These are phyloP conservation scores for Callipepla squamata DNA, from an alignment of 2,113 vertebrate species.

Conservation along the genomic window DNA sequence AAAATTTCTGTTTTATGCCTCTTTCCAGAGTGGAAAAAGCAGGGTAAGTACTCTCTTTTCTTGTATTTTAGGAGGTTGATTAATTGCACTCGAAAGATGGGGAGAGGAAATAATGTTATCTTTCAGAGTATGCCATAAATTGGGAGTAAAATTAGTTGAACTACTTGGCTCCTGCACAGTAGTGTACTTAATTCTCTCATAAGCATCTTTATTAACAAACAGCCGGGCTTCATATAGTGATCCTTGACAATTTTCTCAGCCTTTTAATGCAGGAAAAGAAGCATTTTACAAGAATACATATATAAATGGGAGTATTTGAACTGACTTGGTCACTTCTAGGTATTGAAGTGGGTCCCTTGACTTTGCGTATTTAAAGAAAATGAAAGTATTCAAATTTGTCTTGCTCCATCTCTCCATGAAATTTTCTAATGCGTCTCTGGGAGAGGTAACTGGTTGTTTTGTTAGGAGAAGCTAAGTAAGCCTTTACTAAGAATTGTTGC, in stretches of 20 bases:
- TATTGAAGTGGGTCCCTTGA: background rate
- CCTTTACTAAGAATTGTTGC: background rate
- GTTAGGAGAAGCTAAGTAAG: background rate
- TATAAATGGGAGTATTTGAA: background rate
- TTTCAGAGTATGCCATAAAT: background rate
- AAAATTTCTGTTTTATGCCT: background rate
- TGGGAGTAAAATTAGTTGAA: background rate
- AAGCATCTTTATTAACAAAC: background rate
- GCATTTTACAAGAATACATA: background rate
- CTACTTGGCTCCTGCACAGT: background rate
- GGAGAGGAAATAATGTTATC: background rate
- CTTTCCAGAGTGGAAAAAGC: background rate
- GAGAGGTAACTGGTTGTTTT: background rate
- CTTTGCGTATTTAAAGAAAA: background rate
- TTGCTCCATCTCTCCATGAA: background rate
- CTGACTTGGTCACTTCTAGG: background rate
- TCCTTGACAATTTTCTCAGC: background rate
- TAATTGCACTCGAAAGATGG: background rate
- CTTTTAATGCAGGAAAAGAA: background rate
- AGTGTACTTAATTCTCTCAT: background rate
- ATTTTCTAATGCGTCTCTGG: background rate
- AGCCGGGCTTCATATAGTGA: background rate
- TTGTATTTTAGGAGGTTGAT: background rate
- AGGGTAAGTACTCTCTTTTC: background rate
- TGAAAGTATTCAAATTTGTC: background rate